Conservation (phyloP, 2,888 invertebrate genomes). For the Helobdella robusta region DNA sequence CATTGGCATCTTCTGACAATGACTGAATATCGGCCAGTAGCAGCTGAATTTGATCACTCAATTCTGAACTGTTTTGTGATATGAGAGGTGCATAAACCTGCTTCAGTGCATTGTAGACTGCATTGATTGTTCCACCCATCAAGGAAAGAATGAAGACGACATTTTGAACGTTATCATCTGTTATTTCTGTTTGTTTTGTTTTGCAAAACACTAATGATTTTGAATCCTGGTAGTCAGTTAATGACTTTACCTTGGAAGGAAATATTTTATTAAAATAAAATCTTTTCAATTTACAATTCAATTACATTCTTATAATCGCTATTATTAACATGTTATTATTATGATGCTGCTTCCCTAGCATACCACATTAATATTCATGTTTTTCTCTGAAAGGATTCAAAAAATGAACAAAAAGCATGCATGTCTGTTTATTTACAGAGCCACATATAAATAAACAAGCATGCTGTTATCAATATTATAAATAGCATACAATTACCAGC, state of each 20-base stretch:
- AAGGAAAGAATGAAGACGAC: conserved; percentile 58
- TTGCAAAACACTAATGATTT: conserved; percentile 57
- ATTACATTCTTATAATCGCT: too few species aligned
- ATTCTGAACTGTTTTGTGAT: conserved; percentile 49
- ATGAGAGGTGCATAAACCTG: conserved; percentile 48
- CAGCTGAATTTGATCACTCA: conserved; percentile 48
- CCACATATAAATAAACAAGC: too few species aligned
- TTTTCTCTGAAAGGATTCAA: too few species aligned
- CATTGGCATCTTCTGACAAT: conserved; percentile 40
- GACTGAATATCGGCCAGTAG: conserved; percentile 52
- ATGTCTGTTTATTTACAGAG: too few species aligned
- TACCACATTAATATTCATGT: too few species aligned
- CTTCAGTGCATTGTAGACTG: conserved; percentile 58
- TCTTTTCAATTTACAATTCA: not conserved
- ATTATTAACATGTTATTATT: too few species aligned
- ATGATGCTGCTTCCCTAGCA: too few species aligned
- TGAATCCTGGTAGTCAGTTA: conserved; percentile 37
- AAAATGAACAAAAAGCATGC: too few species aligned
- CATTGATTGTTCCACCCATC: conserved; percentile 56
- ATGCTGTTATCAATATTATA: too few species aligned
- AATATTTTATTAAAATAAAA: not conserved
- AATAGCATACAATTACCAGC: too few species aligned
- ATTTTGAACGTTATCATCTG: conserved; percentile 56
- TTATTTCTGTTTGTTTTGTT: conserved; percentile 55
- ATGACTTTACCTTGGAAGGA: not conserved